Evolutionary conservation across 2,113 vertebrate genomes (phyloP).

Genomic region (Leuciscus idus): DNA sequence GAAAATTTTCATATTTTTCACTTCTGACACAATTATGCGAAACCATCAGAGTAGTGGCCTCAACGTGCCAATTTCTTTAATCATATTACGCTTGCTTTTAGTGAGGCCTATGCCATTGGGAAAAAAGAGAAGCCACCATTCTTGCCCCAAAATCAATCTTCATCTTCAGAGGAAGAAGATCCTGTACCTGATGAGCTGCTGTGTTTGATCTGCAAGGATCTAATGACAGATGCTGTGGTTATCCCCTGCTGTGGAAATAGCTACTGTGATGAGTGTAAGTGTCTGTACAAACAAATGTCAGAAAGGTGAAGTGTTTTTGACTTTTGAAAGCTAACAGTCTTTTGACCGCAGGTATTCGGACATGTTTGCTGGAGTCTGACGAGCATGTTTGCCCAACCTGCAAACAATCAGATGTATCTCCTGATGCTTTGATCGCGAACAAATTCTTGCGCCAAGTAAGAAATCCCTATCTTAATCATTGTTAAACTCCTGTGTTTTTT

Average conservation of each 20-base stretch:
- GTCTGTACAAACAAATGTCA: neutral
- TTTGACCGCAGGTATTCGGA: conserved; percentile 86
- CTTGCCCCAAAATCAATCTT: conserved; percentile 80
- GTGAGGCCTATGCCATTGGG: conserved; percentile 92
- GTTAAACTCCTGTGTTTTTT: neutral
- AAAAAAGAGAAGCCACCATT: conserved; percentile 97
- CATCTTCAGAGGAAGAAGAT: conserved; percentile 84
- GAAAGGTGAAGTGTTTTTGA: neutral
- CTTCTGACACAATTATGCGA: too few species aligned
- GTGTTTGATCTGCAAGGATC: conserved; percentile 93
- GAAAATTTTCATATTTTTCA: neutral
- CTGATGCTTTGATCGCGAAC: conserved; percentile 93
- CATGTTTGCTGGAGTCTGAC: conserved; percentile 91
- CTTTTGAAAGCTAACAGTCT: neutral
- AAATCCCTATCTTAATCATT: neutral
- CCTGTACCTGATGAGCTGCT: conserved; percentile 90
- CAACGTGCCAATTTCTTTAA: neutral
- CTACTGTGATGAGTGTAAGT: conserved; percentile 98
- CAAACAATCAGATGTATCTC: conserved; percentile 90
- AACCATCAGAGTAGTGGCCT: neutral
- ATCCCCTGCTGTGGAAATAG: conserved; percentile 99
- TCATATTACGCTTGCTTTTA: conserved; percentile 57
- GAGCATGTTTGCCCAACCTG: conserved; percentile 93
- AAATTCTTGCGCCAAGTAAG: conserved; percentile 96
- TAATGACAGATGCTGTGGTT: conserved; percentile 94